Evolutionary conservation across 1,140 invertebrate species (phyloP).

Genomic region (Stegodyphus mimosarum): DNA sequence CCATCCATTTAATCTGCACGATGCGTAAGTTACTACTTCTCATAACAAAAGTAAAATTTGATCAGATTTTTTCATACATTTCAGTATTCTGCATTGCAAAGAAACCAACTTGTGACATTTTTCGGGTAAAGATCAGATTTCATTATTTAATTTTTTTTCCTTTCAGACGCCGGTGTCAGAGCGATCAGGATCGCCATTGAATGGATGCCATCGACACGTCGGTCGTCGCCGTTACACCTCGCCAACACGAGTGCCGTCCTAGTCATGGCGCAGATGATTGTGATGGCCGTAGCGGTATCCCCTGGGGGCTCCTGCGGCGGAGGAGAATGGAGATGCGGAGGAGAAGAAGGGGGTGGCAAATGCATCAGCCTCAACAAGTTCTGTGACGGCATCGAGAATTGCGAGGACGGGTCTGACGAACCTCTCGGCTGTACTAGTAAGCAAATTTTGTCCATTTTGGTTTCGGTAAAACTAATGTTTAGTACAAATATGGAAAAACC

Average conservation of each 20-base stretch:
- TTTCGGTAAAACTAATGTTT: no score
- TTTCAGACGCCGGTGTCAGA: not conserved
- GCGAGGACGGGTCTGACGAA: conserved; percentile 86
- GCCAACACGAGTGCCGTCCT: not conserved
- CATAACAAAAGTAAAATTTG: no score
- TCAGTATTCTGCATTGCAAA: no score
- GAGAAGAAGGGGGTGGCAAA: conserved; percentile 73
- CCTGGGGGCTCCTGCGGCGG: conserved; percentile 1
- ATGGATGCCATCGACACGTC: conserved; percentile 58
- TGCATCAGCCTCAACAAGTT: conserved; percentile 84
- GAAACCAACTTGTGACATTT: no score
- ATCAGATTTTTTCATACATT: no score
- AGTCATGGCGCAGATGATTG: not conserved
- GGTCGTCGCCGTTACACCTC: not conserved
- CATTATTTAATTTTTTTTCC: not conserved
- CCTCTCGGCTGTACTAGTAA: conserved; percentile 87
- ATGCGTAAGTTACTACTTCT: no score
- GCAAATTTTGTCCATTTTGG: conserved; percentile 67
- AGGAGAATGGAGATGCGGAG: conserved; percentile 45
- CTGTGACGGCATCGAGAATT: conserved; percentile 86
- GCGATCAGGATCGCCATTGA: conserved; percentile 27
- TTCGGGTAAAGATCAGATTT: no score
- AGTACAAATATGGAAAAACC: no score
- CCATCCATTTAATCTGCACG: no score
- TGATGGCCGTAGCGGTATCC: not conserved